phyloP scores from a whole-genome alignment of 2,113 vertebrate species.

The Trachemys scripta region DNA sequence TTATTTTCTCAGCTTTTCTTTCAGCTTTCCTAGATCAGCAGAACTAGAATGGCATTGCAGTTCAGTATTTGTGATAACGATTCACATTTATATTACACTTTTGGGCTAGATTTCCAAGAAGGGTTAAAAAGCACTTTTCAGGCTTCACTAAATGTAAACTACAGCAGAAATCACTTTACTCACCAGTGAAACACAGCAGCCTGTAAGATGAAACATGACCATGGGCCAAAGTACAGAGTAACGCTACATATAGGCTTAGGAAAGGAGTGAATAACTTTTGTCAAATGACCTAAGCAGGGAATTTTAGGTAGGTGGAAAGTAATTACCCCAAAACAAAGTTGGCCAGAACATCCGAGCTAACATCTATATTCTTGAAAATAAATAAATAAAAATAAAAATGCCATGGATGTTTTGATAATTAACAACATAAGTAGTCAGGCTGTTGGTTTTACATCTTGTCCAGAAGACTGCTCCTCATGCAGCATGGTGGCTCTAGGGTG shows the following conservation, averaged over 20 bases:
- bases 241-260: neutral
- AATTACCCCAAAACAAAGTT: conserved; percentile 55
- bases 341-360: neutral
- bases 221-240: neutral
- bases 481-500: neutral
- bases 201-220: neutral
- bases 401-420: conserved; percentile 59
- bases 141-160: neutral
- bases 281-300: conserved; percentile 7
- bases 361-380: conserved; percentile 44
- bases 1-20: conserved; percentile 32
- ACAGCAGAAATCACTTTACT: neutral
- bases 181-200: neutral
- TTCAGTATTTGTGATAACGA: conserved; percentile 15
- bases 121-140: conserved; percentile 26
- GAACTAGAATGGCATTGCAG: conserved; percentile 13
- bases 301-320: conserved; percentile 55
- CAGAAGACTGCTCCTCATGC: neutral
- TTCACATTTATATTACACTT: conserved; percentile 35
- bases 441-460: conserved; percentile 24
- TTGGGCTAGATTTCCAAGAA: fast-evolving
- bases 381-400: conserved; percentile 24
- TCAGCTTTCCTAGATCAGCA: conserved; percentile 44
- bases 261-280: conserved; percentile 37
- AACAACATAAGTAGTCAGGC: conserved; percentile 40